phyloP scores from a whole-genome alignment of 2,888 invertebrate species.

The Pristionchus japonicus region DNA sequence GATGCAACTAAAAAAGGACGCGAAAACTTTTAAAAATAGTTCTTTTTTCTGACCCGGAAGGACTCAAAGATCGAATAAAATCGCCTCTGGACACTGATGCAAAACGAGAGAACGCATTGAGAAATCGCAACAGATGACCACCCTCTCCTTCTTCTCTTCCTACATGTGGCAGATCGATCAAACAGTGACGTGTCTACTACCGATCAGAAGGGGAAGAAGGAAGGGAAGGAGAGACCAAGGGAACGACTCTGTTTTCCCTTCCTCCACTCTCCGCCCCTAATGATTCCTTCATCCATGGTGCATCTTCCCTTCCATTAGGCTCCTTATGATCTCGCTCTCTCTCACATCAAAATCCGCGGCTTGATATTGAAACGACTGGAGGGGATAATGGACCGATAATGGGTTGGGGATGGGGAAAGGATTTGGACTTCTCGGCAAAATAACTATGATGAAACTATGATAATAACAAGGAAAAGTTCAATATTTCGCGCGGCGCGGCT shows the following conservation, averaged over 20 bases:
- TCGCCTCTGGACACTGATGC: not conserved
- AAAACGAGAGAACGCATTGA: not conserved
- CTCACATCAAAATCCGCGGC: slow-evolving; percentile 30
- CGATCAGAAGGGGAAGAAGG: not conserved
- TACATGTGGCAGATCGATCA: not conserved
- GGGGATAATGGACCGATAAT: slow-evolving; percentile 17
- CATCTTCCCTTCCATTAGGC: slow-evolving; percentile 25
- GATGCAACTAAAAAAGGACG: no score
- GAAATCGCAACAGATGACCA: not conserved
- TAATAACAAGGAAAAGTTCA: not conserved
- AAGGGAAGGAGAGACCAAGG: not conserved
- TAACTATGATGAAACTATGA: not conserved
- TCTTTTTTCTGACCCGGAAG: no score
- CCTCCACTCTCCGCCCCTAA: not conserved
- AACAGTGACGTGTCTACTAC: not conserved
- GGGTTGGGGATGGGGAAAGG: not conserved
- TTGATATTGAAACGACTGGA: not conserved
- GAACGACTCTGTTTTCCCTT: not conserved
- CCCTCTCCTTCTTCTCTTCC: not conserved
- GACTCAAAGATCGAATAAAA: no score
- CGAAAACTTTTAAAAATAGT: no score
- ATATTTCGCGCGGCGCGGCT: not conserved
- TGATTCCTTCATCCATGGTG: not conserved
- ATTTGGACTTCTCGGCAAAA: not conserved
- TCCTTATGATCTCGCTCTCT: slow-evolving; percentile 35